Evolutionary conservation across 2,888 invertebrate species (phyloP), one percentile per base, ranked within the genome.

Genomic region (Melitaea athalia): DNA sequence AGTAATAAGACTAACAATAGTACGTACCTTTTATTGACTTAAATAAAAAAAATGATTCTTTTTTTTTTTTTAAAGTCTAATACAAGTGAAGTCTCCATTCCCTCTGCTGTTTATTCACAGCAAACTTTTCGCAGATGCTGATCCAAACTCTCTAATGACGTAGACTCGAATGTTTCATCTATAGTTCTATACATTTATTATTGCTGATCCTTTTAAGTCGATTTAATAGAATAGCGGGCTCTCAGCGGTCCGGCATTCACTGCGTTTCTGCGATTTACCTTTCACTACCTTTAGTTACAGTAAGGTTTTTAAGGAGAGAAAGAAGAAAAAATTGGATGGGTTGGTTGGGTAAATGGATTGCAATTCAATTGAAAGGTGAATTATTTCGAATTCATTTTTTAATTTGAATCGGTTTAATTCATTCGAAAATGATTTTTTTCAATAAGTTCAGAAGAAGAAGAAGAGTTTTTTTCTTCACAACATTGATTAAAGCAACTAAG

Each of bases 61-160:
- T 24, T 24, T 24, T 24, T 24, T 24, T n/a, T n/a, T n/a, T n/a
- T n/a, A n/a, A n/a, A n/a, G n/a, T n/a, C n/a, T n/a, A n/a, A n/a
- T n/a, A n/a, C 33, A 33, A 33, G 6, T 33, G 33, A 33, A 33
- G 6, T 33, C 81, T 85, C 82, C 67, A 82, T 6, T 24, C 53
- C 24, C 11, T 53, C 14, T 63, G 31, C 68, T 77, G 79, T 82
- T 76, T 78, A 71, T 75, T 71, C 66, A 76, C 77, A 75, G 79
- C 78, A 81, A 85, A 83, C 81, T 85, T 85, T 85, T 85, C 83
- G 81, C 79, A 77, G 68, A 72, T 71, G 68, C 67, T 63, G 78
- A 75, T 75, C 74, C 75, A 75, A 68, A 68, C 68, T 78, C 81
- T 79, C 79, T 82, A 84, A 84, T 84, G 84, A 84, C 79, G 78